Conservation (phyloP, 2,888 invertebrate species). For the Mayetiola destructor region DNA sequence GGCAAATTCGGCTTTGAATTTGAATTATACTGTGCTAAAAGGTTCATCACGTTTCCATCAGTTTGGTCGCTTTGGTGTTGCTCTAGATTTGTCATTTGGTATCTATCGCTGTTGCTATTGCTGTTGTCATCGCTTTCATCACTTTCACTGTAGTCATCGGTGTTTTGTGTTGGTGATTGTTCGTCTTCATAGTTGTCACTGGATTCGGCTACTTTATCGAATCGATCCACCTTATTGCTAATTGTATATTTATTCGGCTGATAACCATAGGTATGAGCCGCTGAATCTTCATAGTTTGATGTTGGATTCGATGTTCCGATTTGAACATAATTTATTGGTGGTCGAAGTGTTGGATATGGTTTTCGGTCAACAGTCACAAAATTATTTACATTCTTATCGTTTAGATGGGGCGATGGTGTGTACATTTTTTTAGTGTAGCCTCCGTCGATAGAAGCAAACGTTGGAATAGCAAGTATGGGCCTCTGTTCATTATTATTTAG, state of each 20-base stretch:
- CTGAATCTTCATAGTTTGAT: conserved; percentile 19
- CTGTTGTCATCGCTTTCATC: neutral
- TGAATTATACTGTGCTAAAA: conserved; percentile 16
- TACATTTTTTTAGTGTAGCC: conserved; percentile 18
- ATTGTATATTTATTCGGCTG: neutral
- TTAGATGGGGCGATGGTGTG: conserved; percentile 31
- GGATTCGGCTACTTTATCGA: neutral
- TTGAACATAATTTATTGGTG: conserved; percentile 17
- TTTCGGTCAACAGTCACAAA: conserved; percentile 25
- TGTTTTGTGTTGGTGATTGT: no score
- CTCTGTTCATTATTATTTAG: neutral
- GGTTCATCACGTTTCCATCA: conserved; percentile 17
- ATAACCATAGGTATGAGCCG: neutral
- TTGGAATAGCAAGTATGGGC: neutral
- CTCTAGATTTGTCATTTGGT: conserved; percentile 7
- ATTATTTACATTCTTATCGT: conserved; percentile 28
- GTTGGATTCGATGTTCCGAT: neutral
- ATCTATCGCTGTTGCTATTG: neutral
- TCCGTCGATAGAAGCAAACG: neutral
- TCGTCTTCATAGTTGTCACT: conserved; percentile 14
- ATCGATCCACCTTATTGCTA: neutral
- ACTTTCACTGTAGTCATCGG: neutral
- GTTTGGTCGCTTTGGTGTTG: neutral
- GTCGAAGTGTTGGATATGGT: conserved; percentile 23
- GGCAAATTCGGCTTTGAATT: conserved; percentile 10